Percentiles rank a stretch among this genome's conserved stretches.
phyloP scores from a whole-genome alignment of 2,113 vertebrate genomes.

The Piprites chloris region DNA sequence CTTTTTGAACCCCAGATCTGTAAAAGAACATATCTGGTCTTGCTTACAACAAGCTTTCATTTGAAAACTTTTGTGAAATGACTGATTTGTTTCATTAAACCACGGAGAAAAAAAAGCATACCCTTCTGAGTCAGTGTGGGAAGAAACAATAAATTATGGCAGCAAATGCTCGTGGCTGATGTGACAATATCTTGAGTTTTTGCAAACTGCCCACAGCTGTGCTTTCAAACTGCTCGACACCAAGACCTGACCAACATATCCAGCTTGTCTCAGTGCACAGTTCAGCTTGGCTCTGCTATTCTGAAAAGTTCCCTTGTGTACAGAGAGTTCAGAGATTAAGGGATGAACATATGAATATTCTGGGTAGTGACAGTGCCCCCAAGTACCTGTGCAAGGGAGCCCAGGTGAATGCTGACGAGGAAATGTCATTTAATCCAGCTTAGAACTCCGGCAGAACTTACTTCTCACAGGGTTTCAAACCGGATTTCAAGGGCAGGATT shows the following conservation, averaged over 20 bases:
- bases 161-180: slow-evolving; percentile 1
- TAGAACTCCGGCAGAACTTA: neutral
- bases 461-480: neutral
- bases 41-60: slow-evolving; percentile 45
- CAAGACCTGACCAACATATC: slow-evolving; percentile 21
- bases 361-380: neutral
- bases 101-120: neutral
- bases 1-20: slow-evolving; percentile 24
- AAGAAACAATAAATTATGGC: slow-evolving; percentile 35
- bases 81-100: slow-evolving; percentile 46
- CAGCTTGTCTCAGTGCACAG: slow-evolving; percentile 5
- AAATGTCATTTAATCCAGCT: neutral
- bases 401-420: slow-evolving; percentile 1
- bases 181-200: slow-evolving; percentile 21
- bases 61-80: slow-evolving; percentile 29
- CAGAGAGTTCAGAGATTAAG: slow-evolving; percentile 30
- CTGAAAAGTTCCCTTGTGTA: slow-evolving; percentile 38
- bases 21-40: slow-evolving; percentile 54
- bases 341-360: slow-evolving; percentile 12
- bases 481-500: neutral
- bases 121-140: slow-evolving; percentile 1
- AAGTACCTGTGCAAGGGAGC: neutral
- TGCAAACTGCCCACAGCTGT: slow-evolving; percentile 6
- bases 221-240: neutral
- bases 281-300: neutral